Evolutionary conservation across 2,888 invertebrate species (phyloP), one percentile per base, ranked within the genome.

Genomic region (Drosophila meridionalis): DNA sequence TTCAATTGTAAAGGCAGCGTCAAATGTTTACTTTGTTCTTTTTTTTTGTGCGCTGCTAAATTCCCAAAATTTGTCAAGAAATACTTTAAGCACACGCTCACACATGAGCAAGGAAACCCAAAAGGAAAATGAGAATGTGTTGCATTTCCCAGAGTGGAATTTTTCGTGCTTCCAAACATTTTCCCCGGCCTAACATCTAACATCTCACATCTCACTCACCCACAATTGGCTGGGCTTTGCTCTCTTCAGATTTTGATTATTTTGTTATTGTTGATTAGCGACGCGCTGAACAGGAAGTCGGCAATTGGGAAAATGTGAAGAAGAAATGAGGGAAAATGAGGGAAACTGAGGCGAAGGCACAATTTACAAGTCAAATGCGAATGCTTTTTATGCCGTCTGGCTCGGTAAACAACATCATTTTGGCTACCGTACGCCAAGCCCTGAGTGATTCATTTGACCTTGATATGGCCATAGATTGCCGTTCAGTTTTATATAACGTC

Each of bases 181-280:
- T 53, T 4, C 32, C 28, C 11, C 50, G 3, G 5, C n/a, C 20
- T 2, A 6, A 34, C 50, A 11, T 32, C 32, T 50, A 48, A 28
- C 30, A 20, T 38, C 38, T 3, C 14, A 4, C 36, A 26, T 26
- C 20, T n/a, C 11, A 20, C 1, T 1, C 45, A 56, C 28, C 20
- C 20, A 9, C 12, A 64, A 48, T 30, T 58, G 28, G 12, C 28
- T 20, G 14, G 11, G 30, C 38, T 66, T 40, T 28, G 4, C n/a
- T 28, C 53, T 11, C 34, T 36, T 53, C 32, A 48, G 73, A 61
- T 58, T 66, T 73, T 34, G 66, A 73, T 78, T 77, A 61, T 67
- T 78, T 69, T 69, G 64, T 64, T 77, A 67, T 78, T 78, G 64
- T 78, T 77, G 73, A 78, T 69, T 78, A 73, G 78, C 63, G 60